Evolutionary conservation across 2,113 vertebrate species (phyloP).

Genomic region (Notarius lentiginosus): DNA sequence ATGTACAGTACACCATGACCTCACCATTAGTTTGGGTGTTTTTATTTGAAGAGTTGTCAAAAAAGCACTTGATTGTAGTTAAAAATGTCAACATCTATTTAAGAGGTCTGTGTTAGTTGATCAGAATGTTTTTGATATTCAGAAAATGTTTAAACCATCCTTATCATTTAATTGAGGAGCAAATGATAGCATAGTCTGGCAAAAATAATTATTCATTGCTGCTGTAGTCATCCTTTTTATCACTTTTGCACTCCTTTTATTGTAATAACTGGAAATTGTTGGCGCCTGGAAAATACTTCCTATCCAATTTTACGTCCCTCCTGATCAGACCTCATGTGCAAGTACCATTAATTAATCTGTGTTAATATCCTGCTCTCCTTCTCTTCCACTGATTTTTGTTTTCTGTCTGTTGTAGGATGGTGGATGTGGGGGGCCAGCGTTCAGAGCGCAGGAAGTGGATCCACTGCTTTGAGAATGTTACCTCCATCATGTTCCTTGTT

Average conservation of each 20-base stretch:
- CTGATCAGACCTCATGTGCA: neutral
- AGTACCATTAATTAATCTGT: neutral
- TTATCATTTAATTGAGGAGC: too few relatives aligned
- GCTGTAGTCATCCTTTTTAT: too few relatives aligned
- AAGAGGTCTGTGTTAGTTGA: too few relatives aligned
- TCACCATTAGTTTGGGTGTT: neutral
- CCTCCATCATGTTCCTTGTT: constrained; percentile 99
- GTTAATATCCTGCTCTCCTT: neutral
- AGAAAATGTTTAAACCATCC: too few relatives aligned
- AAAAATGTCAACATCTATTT: too few relatives aligned
- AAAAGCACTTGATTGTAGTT: neutral
- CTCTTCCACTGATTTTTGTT: neutral
- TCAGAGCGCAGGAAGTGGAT: constrained; percentile 99
- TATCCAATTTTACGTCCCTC: neutral
- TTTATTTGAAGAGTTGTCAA: neutral
- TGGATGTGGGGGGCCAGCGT: constrained; percentile 96
- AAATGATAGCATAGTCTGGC: too few relatives aligned
- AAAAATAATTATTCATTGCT: too few relatives aligned
- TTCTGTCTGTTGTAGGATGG: constrained; percentile 80
- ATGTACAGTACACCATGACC: neutral
- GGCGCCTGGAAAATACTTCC: neutral
- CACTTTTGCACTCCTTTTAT: too few relatives aligned
- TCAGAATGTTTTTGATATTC: too few relatives aligned
- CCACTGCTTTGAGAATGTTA: constrained; percentile 99
- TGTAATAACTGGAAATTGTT: neutral